A percentile compares a stretch with the other conserved stretches of the same genome.
These are phyloP conservation scores for Tridacna gigas DNA, from an alignment of 2,888 invertebrate genomes.

Conservation along the genomic window DNA sequence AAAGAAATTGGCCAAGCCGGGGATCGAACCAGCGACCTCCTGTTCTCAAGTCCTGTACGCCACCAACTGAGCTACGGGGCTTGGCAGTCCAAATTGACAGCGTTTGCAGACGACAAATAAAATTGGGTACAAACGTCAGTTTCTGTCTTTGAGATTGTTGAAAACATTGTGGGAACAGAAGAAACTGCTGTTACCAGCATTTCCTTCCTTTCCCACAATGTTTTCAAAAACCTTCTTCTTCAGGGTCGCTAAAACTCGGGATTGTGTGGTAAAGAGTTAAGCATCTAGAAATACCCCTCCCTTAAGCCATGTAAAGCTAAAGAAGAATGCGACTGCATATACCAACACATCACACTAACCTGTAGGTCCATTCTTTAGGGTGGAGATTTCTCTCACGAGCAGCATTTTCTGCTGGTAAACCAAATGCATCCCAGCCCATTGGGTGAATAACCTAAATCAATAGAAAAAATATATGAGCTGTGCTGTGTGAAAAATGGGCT, in stretches of 20 bases:
- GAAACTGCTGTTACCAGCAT: background rate
- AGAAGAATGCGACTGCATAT: no score
- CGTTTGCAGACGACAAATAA: background rate
- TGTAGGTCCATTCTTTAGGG: constrained; percentile 94
- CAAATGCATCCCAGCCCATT: constrained; percentile 99
- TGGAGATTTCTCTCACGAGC: constrained; percentile 93
- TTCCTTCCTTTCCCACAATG: background rate
- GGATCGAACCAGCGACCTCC: no score
- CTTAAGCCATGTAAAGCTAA: background rate
- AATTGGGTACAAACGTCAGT: no score
- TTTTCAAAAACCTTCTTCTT: background rate
- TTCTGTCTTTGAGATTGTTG: background rate
- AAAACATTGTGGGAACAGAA: background rate
- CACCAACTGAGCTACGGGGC: no score
- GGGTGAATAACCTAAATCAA: constrained; percentile 92
- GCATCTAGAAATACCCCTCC: background rate
- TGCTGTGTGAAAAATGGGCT: no score
- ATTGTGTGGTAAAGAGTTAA: background rate
- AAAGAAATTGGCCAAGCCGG: no score
- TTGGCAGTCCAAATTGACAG: background rate
- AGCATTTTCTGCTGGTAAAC: constrained; percentile 99
- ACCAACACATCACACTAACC: constrained; percentile 73
- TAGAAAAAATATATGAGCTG: background rate
- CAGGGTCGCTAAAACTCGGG: background rate
- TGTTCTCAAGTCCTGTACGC: no score